Conservation (phyloP, 2,113 vertebrate genomes). For the Chloebia gouldiae region DNA sequence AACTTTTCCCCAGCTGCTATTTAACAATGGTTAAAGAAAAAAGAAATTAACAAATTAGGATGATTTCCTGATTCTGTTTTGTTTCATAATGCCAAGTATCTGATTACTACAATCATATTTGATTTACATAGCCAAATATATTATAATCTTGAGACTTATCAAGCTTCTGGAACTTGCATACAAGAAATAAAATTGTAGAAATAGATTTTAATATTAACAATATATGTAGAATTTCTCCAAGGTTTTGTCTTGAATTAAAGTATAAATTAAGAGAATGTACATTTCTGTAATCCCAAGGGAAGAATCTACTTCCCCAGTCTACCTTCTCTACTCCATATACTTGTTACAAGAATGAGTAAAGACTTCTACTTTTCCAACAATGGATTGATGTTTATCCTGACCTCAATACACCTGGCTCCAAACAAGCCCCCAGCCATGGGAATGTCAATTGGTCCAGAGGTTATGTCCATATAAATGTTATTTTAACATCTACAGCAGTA, state of each 20-base stretch:
- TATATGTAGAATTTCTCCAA: neutral
- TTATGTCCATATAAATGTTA: neutral
- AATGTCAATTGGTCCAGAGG: neutral
- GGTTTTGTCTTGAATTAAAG: neutral
- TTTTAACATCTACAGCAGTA: neutral
- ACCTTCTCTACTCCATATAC: neutral
- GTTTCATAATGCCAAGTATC: neutral
- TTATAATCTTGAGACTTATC: neutral
- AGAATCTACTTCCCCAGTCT: neutral
- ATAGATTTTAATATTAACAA: neutral
- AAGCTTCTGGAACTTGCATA: neutral
- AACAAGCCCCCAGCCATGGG: fast-evolving
- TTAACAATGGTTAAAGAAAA: neutral
- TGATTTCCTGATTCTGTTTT: neutral
- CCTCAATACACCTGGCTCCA: neutral
- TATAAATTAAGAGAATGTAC: neutral
- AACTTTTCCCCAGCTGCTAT: neutral
- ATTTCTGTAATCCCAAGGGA: neutral
- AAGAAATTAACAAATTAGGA: neutral
- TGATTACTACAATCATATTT: neutral
- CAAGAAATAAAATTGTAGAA: neutral
- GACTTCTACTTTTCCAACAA: neutral
- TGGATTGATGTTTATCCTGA: neutral
- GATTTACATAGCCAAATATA: neutral
- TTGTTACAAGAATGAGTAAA: neutral